Percentiles rank a stretch among this genome's conserved stretches.
Conservation (phyloP, 2,888 invertebrate species). For the Dryomyza anilis region DNA sequence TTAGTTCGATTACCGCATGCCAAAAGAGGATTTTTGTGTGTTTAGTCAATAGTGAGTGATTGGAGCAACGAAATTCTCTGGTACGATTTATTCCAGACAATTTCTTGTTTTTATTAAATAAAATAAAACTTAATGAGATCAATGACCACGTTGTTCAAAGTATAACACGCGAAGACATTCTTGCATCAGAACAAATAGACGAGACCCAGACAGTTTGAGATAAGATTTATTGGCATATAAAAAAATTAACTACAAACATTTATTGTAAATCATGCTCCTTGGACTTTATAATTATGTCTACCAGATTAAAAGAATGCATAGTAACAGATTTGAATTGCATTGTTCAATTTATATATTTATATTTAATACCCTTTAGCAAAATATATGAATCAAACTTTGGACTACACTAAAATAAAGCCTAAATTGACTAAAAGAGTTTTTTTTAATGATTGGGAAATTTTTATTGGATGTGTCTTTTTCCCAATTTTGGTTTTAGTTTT, state of each 20-base stretch:
- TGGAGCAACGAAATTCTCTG: too few species aligned
- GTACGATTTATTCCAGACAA: too few species aligned
- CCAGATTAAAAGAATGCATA: not conserved
- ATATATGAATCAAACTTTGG: too few species aligned
- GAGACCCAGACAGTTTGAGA: conserved; percentile 35
- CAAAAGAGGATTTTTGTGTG: too few species aligned
- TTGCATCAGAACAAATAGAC: conserved; percentile 31
- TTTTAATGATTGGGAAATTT: not conserved
- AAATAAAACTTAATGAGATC: conserved; percentile 2
- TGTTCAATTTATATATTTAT: not conserved
- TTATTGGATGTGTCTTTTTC: not conserved
- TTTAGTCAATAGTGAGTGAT: too few species aligned
- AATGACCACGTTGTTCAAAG: conserved; percentile 1
- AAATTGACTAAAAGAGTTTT: not conserved
- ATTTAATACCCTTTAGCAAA: not conserved
- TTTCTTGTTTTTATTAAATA: too few species aligned
- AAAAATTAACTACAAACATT: not conserved
- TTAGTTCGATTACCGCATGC: too few species aligned
- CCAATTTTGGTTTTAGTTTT: not conserved
- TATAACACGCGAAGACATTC: not conserved
- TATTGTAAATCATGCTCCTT: not conserved
- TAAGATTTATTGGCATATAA: conserved; percentile 31
- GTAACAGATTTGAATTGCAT: conserved; percentile 7
- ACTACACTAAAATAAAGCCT: not conserved
- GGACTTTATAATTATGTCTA: conserved; percentile 17